Base-by-base conservation (phyloP, 2,797 vertebrate species). In the Tapirus indicus region DNA sequence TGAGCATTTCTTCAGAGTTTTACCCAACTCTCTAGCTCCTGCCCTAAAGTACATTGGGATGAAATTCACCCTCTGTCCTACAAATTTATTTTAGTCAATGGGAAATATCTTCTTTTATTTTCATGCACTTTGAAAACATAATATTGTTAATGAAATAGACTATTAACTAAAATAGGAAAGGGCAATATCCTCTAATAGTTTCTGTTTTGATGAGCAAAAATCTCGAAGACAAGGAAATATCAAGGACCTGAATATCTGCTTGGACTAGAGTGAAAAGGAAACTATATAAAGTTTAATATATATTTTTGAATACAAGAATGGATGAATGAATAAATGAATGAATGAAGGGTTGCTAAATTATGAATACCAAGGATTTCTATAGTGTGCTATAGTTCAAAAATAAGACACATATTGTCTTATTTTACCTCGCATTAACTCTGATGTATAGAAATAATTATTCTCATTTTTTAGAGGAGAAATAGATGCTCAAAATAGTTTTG, bases 141-240 rank as follows among this genome's bases (percentile, higher is more conserved):
- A 35, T 93, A 66, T 20, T 68, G 83, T 93, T 44, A 92, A 74
- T 95, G 35, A 85, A 82, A 72, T 82, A n/a, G 0, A 0, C n/a
- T 80, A 66, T 72, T 94, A 72, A 77, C 10, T 78, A 87, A 94
- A 94, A 62, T 62, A 64, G 7, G 44, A 38, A 91, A 93, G 94
- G 58, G 0, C 7, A 74, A 1, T 62, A 3, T 83, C 38, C 79
- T 75, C 4, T 11, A 86, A 56, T 74, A 35, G 20, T 88, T 95
- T 78, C 7, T 52, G 14, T n/a, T 72, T 93, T 23, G 1, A 14
- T 47, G 21, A 74, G 5, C 7, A 93, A 92, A 85, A 91, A 68
- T 77, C 38, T 82, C 20, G 71, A 78, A 91, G 35, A 71, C 2
- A 54, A 88, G 7, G 2, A 85, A 72, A 6, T 38, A 17, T 77